These are phyloP conservation scores for Adineta ricciae DNA, from an alignment of 2,888 invertebrate species.

Conservation along the genomic window DNA sequence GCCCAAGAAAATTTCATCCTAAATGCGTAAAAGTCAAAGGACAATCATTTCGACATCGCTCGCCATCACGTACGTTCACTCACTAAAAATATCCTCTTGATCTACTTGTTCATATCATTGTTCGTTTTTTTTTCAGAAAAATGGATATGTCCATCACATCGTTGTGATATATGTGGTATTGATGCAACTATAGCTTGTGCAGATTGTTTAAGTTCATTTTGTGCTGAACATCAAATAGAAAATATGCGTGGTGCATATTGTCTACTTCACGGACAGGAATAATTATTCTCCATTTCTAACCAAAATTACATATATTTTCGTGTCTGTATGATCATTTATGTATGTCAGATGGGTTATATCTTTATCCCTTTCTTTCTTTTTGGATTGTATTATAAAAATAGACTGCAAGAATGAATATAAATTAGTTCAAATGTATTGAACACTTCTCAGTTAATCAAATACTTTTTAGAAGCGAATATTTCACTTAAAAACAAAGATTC, in stretches of 20 bases:
- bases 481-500: no score
- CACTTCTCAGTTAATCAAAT: no score
- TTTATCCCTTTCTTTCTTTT: neutral
- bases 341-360: neutral
- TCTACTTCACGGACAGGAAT: neutral
- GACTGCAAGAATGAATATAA: neutral
- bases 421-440: neutral
- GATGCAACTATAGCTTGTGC: neutral
- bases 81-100: neutral
- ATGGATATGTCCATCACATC: constrained; percentile 5
- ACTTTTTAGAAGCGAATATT: no score
- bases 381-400: neutral
- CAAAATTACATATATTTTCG: neutral
- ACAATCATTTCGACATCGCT: neutral
- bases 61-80: neutral
- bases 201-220: constrained; percentile 15
- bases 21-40: neutral
- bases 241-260: neutral
- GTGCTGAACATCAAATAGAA: constrained; percentile 8
- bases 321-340: neutral
- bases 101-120: neutral
- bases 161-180: constrained; percentile 15
- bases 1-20: constrained; percentile 8
- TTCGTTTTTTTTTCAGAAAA: neutral
- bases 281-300: neutral